These are phyloP conservation scores for Stratiolaelaps scimitus DNA, from an alignment of 1,140 invertebrate species.

Conservation along the genomic window DNA sequence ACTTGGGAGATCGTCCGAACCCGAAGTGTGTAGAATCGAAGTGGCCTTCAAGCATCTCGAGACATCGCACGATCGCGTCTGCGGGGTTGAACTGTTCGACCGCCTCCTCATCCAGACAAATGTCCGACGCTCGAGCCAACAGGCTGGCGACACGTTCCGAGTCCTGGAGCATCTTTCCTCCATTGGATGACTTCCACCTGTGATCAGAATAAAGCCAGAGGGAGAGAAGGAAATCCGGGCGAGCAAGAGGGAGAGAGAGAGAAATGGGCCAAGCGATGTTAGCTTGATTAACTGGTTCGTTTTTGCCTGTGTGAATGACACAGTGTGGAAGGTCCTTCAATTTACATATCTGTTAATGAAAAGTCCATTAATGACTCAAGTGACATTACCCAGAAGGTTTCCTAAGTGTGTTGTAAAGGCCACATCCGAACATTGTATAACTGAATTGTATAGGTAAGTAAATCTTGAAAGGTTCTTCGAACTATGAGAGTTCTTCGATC, in stretches of 20 bases:
- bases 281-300: no score
- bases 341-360: no score
- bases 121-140: background rate
- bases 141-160: background rate
- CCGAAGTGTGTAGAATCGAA: conserved; percentile 62
- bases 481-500: background rate
- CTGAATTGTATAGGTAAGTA: no score
- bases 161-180: background rate
- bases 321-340: no score
- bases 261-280: no score
- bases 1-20: conserved; percentile 74
- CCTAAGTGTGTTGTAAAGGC: no score
- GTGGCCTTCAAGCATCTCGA: conserved; percentile 46
- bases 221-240: background rate
- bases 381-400: no score
- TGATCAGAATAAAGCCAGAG: background rate
- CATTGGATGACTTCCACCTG: background rate
- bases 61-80: conserved; percentile 46
- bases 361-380: no score
- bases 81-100: conserved; percentile 21
- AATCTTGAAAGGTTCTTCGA: no score
- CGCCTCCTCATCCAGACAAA: background rate
- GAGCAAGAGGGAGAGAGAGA: no score
- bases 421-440: no score
- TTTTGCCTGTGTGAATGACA: no score